Conservation (phyloP, 2,888 invertebrate genomes). For the Parnassius glacialis region DNA sequence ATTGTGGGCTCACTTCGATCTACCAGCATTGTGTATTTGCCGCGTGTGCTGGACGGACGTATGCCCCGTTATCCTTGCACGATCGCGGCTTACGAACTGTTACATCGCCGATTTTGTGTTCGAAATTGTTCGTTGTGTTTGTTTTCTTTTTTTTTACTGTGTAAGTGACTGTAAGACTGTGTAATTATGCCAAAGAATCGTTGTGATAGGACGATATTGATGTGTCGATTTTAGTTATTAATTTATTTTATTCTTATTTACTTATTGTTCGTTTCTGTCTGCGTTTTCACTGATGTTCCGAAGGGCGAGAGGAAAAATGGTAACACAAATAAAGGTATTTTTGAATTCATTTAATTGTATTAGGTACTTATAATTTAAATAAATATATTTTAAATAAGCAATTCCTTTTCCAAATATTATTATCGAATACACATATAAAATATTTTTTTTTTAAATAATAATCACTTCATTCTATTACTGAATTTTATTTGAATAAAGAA, state of each 20-base stretch:
- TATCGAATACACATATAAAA: too few relatives aligned
- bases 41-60: slow-evolving; percentile 63
- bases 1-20: slow-evolving; percentile 79
- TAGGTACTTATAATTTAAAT: neutral
- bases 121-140: slow-evolving; percentile 47
- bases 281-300: slow-evolving; percentile 66
- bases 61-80: slow-evolving; percentile 53
- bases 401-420: neutral
- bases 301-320: slow-evolving; percentile 72
- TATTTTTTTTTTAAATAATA: too few relatives aligned
- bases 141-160: slow-evolving; percentile 48
- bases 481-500: too few relatives aligned
- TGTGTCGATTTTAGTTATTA: slow-evolving; percentile 55
- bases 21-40: slow-evolving; percentile 77
- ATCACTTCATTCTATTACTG: too few relatives aligned
- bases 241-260: slow-evolving; percentile 45
- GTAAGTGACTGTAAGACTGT: slow-evolving; percentile 51
- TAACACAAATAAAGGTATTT: slow-evolving; percentile 69
- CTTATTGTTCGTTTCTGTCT: slow-evolving; percentile 42
- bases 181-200: slow-evolving; percentile 69
- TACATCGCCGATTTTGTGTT: slow-evolving; percentile 45
- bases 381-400: neutral
- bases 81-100: slow-evolving; percentile 59
- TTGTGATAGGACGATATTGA: slow-evolving; percentile 63
- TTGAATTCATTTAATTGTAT: slow-evolving; percentile 18